These are phyloP conservation scores for Cuculus canorus DNA, from an alignment of 2,797 vertebrate genomes.

Conservation along the genomic window DNA sequence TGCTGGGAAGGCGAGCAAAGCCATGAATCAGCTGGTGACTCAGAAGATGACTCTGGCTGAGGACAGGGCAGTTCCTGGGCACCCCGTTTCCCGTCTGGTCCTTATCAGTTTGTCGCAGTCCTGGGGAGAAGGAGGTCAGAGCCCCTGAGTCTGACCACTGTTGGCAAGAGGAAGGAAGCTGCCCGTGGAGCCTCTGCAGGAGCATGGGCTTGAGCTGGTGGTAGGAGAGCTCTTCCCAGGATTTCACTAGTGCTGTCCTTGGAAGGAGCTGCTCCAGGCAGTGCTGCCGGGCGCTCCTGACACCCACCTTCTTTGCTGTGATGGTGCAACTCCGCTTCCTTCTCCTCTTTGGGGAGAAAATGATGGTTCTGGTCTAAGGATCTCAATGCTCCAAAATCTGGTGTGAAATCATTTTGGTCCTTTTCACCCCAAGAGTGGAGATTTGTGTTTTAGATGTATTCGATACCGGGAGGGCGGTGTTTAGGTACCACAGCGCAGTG, in stretches of 20 bases:
- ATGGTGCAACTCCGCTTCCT: neutral
- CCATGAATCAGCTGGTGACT: slow-evolving; percentile 27
- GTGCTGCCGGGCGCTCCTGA: neutral
- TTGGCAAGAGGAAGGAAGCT: neutral
- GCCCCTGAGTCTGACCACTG: neutral
- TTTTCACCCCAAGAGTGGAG: neutral
- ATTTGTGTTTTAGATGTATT: fast-evolving
- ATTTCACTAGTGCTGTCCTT: neutral
- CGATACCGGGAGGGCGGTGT: neutral
- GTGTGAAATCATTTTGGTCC: neutral
- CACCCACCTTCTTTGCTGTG: neutral
- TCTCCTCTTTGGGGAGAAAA: neutral
- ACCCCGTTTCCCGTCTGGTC: neutral
- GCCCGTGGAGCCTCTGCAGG: neutral
- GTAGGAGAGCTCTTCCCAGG: neutral
- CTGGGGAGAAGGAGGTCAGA: neutral
- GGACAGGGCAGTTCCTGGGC: neutral
- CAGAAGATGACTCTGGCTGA: neutral
- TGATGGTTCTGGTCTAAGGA: neutral
- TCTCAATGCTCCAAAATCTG: neutral
- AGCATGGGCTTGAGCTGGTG: neutral
- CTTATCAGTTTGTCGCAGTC: neutral
- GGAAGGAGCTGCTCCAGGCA: neutral
- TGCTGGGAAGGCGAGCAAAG: neutral
- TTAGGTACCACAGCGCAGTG: neutral